Evolutionary conservation across 2,797 vertebrate species (phyloP).

Genomic region (Lacerta viridis): DNA sequence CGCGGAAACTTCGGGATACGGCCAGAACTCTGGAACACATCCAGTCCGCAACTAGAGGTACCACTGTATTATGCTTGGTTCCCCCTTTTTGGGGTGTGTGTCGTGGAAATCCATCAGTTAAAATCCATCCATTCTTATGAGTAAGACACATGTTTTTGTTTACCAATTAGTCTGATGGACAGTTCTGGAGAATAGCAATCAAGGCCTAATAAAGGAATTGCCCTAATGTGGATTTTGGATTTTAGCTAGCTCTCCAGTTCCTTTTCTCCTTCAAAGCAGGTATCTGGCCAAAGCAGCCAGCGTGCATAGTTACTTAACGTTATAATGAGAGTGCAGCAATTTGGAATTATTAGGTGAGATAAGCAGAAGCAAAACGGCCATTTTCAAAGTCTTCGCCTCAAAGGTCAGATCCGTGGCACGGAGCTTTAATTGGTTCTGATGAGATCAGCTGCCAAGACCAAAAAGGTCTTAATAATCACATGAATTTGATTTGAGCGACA

Average conservation of each 20-base stretch:
- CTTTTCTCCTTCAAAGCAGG: background rate
- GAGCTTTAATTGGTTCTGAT: constrained; percentile 67
- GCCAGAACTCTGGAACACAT: too few species aligned
- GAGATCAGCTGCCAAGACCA: constrained; percentile 61
- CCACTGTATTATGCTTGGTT: too few species aligned
- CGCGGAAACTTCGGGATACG: too few species aligned
- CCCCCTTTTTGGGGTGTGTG: too few species aligned
- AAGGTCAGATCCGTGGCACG: constrained; percentile 37
- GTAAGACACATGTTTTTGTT: too few species aligned
- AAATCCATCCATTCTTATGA: too few species aligned
- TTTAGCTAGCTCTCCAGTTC: background rate
- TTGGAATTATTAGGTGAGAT: constrained; percentile 22
- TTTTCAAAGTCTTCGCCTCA: constrained; percentile 45
- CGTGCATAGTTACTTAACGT: constrained; percentile 17
- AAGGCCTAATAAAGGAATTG: too few species aligned
- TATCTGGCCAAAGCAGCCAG: constrained; percentile 33
- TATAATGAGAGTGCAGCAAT: constrained; percentile 31
- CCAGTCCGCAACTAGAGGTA: too few species aligned
- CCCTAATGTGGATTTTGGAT: too few species aligned
- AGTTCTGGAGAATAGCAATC: too few species aligned
- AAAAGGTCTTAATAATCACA: constrained; percentile 69
- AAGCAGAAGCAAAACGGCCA: constrained; percentile 35
- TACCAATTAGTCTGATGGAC: too few species aligned
- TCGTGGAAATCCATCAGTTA: too few species aligned
- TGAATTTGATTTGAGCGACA: constrained; percentile 66